phyloP scores from a whole-genome alignment of 2,113 vertebrate genomes.

The Narcine bancroftii region DNA sequence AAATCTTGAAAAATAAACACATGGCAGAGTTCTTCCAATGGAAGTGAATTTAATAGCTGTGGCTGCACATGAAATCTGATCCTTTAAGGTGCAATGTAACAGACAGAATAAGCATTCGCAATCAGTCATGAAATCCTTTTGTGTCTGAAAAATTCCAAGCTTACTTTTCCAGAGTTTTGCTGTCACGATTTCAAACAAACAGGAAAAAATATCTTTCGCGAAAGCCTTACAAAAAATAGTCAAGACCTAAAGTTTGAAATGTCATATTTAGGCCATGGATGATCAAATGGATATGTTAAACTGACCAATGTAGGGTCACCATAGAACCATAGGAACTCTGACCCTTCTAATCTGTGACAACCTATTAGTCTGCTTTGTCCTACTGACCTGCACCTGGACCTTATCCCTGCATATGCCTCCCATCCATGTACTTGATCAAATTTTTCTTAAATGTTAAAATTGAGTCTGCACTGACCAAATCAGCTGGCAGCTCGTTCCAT shows the following conservation, averaged over 20 bases:
- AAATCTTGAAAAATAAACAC: background rate
- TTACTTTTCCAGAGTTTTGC: background rate
- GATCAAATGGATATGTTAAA: background rate
- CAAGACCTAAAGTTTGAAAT: background rate
- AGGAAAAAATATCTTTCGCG: background rate
- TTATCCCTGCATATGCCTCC: too few relatives aligned
- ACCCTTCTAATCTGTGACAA: too few relatives aligned
- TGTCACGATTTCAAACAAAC: background rate
- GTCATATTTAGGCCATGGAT: background rate
- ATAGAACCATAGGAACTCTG: too few relatives aligned
- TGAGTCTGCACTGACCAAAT: too few relatives aligned
- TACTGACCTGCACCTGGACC: too few relatives aligned
- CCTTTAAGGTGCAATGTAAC: background rate
- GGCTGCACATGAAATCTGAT: background rate
- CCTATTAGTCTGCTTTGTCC: too few relatives aligned
- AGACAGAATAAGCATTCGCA: background rate
- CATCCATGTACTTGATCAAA: too few relatives aligned
- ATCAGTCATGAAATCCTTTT: background rate
- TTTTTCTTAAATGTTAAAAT: too few relatives aligned
- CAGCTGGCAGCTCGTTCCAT: too few relatives aligned
- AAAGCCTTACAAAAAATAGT: background rate
- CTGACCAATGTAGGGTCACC: background rate
- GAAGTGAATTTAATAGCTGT: background rate
- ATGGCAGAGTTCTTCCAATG: background rate
- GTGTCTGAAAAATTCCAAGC: background rate